A percentile compares a stretch with the other conserved stretches of the same genome.
These are phyloP conservation scores for Cyrtonyx montezumae DNA, from an alignment of 2,113 vertebrate species.

Conservation along the genomic window DNA sequence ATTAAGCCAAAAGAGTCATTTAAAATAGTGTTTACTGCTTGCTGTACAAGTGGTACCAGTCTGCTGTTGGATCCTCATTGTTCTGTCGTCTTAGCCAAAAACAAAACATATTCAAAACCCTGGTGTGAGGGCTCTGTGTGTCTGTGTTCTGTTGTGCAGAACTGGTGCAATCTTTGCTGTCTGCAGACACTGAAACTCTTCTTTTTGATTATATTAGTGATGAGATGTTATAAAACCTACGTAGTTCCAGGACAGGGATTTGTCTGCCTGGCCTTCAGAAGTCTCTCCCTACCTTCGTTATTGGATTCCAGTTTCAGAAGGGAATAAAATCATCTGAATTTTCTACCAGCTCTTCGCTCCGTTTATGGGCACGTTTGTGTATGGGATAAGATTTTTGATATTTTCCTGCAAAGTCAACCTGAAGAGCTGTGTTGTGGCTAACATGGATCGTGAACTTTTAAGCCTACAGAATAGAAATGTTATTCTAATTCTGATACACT, in stretches of 20 bases:
- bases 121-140: not conserved
- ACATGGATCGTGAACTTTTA: not conserved
- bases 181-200: not conserved
- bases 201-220: not conserved
- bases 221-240: not conserved
- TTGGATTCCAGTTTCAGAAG: not conserved
- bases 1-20: not conserved
- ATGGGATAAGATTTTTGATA: not conserved
- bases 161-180: not conserved
- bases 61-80: not conserved
- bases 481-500: not conserved
- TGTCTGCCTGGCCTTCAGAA: not conserved
- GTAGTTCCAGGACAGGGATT: not conserved
- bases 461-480: not conserved
- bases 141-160: not conserved
- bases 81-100: not conserved
- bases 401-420: not conserved
- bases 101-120: not conserved
- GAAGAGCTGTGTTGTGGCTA: not conserved
- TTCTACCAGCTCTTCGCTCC: not conserved
- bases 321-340: not conserved
- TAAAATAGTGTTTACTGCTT: not conserved
- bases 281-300: not conserved
- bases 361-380: not conserved
- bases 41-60: not conserved